These are phyloP conservation scores for Apoderus coryli DNA, from an alignment of 2,888 invertebrate species.

Conservation along the genomic window DNA sequence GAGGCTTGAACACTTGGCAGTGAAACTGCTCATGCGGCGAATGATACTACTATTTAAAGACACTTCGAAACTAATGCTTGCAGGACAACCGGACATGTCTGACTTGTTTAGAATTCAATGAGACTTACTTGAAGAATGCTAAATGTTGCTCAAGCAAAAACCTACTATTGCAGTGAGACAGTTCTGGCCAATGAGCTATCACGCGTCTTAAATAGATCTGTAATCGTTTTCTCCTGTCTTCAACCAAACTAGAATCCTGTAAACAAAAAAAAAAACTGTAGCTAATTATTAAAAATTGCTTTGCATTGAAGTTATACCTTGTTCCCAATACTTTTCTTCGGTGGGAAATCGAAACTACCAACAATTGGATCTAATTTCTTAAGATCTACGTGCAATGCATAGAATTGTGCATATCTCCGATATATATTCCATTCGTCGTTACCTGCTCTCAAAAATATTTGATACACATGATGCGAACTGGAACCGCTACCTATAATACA, in stretches of 20 bases:
- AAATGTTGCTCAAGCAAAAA: slow-evolving; percentile 64
- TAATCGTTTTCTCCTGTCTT: slow-evolving; percentile 67
- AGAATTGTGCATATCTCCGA: slow-evolving; percentile 84
- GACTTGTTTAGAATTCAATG: no score
- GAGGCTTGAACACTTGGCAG: no score
- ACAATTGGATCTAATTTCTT: slow-evolving; percentile 71
- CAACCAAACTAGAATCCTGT: slow-evolving; percentile 72
- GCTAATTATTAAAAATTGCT: neutral
- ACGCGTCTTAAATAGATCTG: slow-evolving; percentile 80
- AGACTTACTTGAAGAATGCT: slow-evolving; percentile 77
- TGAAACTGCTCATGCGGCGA: no score
- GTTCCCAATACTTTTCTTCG: slow-evolving; percentile 87
- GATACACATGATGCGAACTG: slow-evolving; percentile 78
- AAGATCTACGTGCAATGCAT: slow-evolving; percentile 68
- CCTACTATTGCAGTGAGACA: slow-evolving; percentile 61
- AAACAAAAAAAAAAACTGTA: slow-evolving; percentile 12
- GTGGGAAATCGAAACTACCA: slow-evolving; percentile 78
- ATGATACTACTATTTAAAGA: no score
- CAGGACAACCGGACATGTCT: no score
- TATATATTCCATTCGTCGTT: slow-evolving; percentile 95
- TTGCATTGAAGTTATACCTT: slow-evolving; percentile 55
- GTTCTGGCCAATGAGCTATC: slow-evolving; percentile 63
- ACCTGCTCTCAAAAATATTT: slow-evolving; percentile 63
- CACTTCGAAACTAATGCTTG: no score
- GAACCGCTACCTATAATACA: slow-evolving; percentile 40